Percentiles rank a stretch among this genome's conserved stretches.
phyloP scores from a whole-genome alignment of 2,113 vertebrate species.

The Redunca redunca region DNA sequence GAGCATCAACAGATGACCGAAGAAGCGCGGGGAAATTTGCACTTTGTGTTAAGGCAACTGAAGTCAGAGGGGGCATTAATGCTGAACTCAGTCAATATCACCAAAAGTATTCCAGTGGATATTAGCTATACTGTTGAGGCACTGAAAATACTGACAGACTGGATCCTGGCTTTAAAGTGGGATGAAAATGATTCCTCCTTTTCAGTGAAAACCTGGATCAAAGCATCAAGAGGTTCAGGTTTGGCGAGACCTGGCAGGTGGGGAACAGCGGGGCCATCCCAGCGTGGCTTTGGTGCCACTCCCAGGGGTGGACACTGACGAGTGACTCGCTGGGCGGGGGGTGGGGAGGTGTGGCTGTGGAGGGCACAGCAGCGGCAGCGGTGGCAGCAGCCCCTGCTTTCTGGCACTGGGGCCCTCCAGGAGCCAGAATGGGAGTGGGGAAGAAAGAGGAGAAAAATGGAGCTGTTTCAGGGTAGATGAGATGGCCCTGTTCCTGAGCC shows the following conservation, averaged over 20 bases:
- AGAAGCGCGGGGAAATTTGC: not conserved
- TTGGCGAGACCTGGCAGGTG: not conserved
- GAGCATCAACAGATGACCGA: not conserved
- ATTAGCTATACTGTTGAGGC: not conserved
- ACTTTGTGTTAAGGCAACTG: not conserved
- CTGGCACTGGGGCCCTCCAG: not conserved
- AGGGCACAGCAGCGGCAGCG: too few relatives aligned
- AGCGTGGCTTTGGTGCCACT: not conserved
- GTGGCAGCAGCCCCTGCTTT: not conserved
- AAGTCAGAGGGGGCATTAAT: not conserved
- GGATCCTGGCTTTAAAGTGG: not conserved
- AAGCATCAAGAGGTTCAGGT: not conserved
- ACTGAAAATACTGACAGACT: not conserved
- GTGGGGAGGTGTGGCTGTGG: not conserved
- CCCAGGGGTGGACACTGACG: not conserved
- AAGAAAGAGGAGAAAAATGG: not conserved
- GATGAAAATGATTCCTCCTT: not conserved
- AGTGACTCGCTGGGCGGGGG: accelerated
- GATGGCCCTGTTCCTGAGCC: not conserved
- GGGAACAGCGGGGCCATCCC: not conserved
- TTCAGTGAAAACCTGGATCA: not conserved
- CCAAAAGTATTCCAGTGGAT: not conserved
- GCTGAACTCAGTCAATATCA: not conserved
- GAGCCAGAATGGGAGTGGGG: not conserved
- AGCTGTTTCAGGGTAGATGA: not conserved